Base-by-base conservation (phyloP, 1,140 invertebrate genomes). In the Lepidurus arcticus region DNA sequence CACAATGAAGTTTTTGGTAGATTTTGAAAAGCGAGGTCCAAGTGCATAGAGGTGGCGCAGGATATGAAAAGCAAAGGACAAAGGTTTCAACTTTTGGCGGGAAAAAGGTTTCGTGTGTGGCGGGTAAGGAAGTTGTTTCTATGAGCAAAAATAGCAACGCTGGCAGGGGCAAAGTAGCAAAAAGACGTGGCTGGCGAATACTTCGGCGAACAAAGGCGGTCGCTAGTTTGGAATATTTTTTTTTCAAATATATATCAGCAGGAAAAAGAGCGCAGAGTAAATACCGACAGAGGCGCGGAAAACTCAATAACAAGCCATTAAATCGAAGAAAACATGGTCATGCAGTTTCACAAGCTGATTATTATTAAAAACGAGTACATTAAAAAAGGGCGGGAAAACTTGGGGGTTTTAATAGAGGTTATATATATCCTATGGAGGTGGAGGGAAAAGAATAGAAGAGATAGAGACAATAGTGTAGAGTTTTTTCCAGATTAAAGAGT, bases 21-120 rank as follows among this genome's bases (percentile, higher is more conserved):
- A 76, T 26, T 21, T 45, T 24, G 77, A 44, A 73, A 78, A 16
- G 42, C 26, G 74, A 42, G 44, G 73, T 44, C 42, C 44, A 24
- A 44, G 74, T 24, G 73, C n/a, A 24, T 43, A 75, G 45, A 76
- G 42, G 76, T 45, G 44, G 42, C 21, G 74, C 44, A 13, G n/a
- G 74, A 78, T 26, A 76, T n/a, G 45, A 75, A 74, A 75, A 76
- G 73, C 34, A 74, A 78, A 44, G 9, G 65, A 73, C 24, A 42
- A 74, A 26, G 34, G 34, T 34, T 34, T 34, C 34, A 4, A 34
- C 34, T 34, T 34, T 34, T 34, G 34, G 34, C 34, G 2, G 34
- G 34, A 34, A 34, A 34, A 34, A 34, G 34, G 34, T 34, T 34
- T 34, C 34, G 34, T 34, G 34, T 34, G 34, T 34, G 34, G 34